phyloP scores from a whole-genome alignment of 2,888 invertebrate species.

The Dexiosoma caninum region DNA sequence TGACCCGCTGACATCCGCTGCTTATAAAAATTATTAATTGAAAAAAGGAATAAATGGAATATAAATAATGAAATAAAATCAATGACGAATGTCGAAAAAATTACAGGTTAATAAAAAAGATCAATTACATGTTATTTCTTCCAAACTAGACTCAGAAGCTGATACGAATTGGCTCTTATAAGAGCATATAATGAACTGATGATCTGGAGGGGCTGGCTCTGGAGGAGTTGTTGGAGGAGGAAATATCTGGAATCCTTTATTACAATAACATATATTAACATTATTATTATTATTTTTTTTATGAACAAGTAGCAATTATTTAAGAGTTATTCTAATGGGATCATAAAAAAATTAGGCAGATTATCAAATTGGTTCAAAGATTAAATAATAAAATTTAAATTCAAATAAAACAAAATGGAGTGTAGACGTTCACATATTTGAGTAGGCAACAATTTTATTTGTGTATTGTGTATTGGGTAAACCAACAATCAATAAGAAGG shows the following conservation, averaged over 20 bases:
- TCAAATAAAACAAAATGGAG: constrained; percentile 8
- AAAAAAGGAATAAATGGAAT: constrained; percentile 71
- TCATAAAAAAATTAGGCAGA: constrained; percentile 50
- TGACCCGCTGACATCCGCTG: constrained; percentile 89
- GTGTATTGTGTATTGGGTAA: no score
- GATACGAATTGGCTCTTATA: constrained; percentile 80
- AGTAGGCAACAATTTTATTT: no score
- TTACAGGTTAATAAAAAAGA: constrained; percentile 61
- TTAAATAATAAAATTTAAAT: constrained; percentile 65
- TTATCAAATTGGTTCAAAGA: constrained; percentile 53
- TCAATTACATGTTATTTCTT: constrained; percentile 82
- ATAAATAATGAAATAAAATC: constrained; percentile 66
- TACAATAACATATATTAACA: constrained; percentile 60
- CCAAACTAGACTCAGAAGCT: constrained; percentile 82
- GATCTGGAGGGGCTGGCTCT: constrained; percentile 90
- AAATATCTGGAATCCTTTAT: constrained; percentile 87
- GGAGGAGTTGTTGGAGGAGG: constrained; percentile 91
- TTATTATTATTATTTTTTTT: constrained; percentile 29
- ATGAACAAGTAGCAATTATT: constrained; percentile 17
- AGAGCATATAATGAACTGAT: constrained; percentile 81
- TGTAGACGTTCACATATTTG: no score
- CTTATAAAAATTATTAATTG: constrained; percentile 66
- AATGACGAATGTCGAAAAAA: constrained; percentile 64
- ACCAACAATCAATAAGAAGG: no score
- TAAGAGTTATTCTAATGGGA: constrained; percentile 13